phyloP scores from a whole-genome alignment of 2,888 invertebrate genomes.

The Fabriciana adippe region DNA sequence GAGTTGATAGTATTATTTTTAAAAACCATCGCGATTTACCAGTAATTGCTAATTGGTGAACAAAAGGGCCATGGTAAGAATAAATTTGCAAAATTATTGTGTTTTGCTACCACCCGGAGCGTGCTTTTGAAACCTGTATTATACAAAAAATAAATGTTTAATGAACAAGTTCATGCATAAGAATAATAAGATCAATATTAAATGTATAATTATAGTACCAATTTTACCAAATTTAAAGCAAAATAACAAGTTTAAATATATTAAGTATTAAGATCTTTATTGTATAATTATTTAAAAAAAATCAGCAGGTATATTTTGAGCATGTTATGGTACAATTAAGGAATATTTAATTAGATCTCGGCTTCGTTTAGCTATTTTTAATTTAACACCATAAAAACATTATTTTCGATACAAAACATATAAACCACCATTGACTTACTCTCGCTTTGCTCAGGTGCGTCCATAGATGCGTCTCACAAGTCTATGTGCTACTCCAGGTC shows the following conservation, averaged over 20 bases:
- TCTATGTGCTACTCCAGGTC: too few species aligned
- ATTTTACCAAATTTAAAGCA: neutral
- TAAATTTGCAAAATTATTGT: conserved; percentile 78
- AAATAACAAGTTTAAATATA: neutral
- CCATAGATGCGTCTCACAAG: too few species aligned
- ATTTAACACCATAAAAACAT: too few species aligned
- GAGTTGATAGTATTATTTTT: neutral
- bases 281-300: too few species aligned
- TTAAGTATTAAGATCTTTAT: too few species aligned
- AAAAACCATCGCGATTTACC: conserved; percentile 1
- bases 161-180: neutral
- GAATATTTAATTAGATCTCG: too few species aligned
- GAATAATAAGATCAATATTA: conserved; percentile 6
- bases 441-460: too few species aligned
- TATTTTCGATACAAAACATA: too few species aligned
- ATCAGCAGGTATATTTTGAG: too few species aligned
- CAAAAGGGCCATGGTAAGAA: conserved; percentile 73
- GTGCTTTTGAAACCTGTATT: conserved; percentile 19
- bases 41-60: conserved; percentile 49
- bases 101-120: conserved; percentile 61
- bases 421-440: too few species aligned
- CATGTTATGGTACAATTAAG: too few species aligned
- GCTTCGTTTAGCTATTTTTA: too few species aligned
- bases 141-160: neutral
- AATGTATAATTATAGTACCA: conserved; percentile 7